These are phyloP conservation scores for Drosophila bocki DNA, from an alignment of 1,140 invertebrate species.

Conservation along the genomic window DNA sequence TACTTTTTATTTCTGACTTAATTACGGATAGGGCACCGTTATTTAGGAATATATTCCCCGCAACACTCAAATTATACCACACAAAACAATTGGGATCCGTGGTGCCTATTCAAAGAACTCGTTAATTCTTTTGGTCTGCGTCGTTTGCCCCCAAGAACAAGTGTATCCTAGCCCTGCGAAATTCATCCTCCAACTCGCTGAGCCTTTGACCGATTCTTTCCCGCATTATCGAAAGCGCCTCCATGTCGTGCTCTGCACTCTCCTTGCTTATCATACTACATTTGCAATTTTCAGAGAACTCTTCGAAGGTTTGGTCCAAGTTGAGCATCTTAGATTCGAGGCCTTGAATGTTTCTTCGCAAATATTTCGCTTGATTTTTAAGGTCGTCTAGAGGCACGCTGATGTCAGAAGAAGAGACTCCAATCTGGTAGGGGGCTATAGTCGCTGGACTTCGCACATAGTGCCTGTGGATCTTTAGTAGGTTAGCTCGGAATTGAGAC, in stretches of 20 bases:
- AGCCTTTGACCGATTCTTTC: slow-evolving; percentile 36
- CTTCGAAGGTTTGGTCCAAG: slow-evolving; percentile 21
- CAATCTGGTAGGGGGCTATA: not conserved
- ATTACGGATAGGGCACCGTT: not conserved
- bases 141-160: not conserved
- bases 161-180: not conserved
- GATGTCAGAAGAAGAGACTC: not conserved
- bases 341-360: slow-evolving; percentile 4
- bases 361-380: not conserved
- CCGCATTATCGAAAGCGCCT: slow-evolving; percentile 22
- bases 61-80: too few species aligned
- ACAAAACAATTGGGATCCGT: not conserved
- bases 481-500: slow-evolving; percentile 37
- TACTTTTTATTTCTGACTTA: not conserved
- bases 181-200: slow-evolving; percentile 39
- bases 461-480: slow-evolving; percentile 40
- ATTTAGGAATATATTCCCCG: not conserved
- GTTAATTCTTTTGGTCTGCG: not conserved
- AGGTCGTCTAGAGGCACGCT: not conserved
- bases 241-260: slow-evolving; percentile 33
- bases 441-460: slow-evolving; percentile 10
- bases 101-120: not conserved
- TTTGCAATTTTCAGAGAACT: slow-evolving; percentile 26
- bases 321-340: slow-evolving; percentile 26
- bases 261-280: slow-evolving; percentile 19